Conservation (phyloP, 2,888 invertebrate species). For the Metellina segmentata region DNA sequence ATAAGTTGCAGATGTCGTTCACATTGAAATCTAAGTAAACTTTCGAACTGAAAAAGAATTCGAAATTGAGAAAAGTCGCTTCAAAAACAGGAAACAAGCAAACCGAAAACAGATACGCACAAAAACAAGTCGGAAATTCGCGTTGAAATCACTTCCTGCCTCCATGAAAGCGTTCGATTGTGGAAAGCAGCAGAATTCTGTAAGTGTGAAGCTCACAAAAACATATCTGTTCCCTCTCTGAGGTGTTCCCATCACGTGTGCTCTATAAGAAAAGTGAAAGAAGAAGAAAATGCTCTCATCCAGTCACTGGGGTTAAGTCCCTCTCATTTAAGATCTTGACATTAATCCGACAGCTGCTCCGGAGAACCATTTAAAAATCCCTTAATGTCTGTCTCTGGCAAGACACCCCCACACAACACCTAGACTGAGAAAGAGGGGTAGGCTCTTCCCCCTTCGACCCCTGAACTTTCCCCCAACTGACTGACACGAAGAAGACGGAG, state of each 20-base stretch:
- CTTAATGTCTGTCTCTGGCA: constrained; percentile 44
- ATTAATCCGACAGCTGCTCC: constrained; percentile 72
- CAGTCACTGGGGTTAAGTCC: constrained; percentile 64
- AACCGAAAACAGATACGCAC: too few species aligned
- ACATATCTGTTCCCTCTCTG: constrained; percentile 19
- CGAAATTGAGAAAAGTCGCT: too few species aligned
- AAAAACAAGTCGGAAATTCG: neutral
- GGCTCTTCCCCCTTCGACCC: constrained; percentile 22
- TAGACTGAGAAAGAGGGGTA: constrained; percentile 42
- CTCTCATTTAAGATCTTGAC: constrained; percentile 62
- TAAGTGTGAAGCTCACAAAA: constrained; percentile 1
- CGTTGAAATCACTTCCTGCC: constrained; percentile 13
- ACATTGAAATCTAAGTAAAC: too few species aligned
- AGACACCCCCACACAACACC: neutral
- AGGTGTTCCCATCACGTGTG: constrained; percentile 37
- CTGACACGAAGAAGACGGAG: neutral
- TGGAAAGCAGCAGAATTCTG: constrained; percentile 10
- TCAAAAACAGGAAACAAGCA: too few species aligned
- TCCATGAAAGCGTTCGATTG: constrained; percentile 18
- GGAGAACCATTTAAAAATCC: constrained; percentile 54
- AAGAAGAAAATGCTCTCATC: neutral
- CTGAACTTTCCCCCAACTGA: neutral
- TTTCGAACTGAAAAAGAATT: too few species aligned
- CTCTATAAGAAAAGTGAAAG: too few species aligned
- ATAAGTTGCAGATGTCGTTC: too few species aligned